A percentile compares a stretch with the other conserved stretches of the same genome.
Conservation (phyloP, 2,888 invertebrate species). For the Heliconius aoede region DNA sequence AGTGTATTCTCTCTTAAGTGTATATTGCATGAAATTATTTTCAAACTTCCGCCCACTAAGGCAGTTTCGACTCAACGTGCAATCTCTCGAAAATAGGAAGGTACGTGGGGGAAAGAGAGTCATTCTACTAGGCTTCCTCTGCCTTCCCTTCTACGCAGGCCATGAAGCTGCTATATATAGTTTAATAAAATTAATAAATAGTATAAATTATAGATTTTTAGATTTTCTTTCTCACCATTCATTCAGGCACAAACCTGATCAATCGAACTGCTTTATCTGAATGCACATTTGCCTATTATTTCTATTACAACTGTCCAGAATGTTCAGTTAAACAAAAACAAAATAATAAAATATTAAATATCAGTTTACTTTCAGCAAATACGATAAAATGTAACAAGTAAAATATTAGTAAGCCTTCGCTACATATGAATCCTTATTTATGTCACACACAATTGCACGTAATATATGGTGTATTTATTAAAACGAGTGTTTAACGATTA, state of each 20-base stretch:
- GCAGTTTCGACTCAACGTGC: no score
- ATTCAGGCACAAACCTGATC: not conserved
- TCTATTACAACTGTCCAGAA: not conserved
- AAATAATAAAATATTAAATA: slow-evolving; percentile 8
- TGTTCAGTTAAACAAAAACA: not conserved
- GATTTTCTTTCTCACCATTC: not conserved
- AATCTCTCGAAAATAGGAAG: no score
- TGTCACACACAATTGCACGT: slow-evolving; percentile 42
- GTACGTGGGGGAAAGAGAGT: no score
- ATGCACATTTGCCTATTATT: not conserved
- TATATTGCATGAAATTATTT: no score
- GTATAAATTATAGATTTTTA: no score
- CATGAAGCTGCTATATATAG: no score
- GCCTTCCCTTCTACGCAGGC: no score
- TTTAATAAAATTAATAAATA: no score
- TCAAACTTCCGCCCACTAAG: no score
- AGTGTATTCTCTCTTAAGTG: no score
- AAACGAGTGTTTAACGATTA: slow-evolving; percentile 72
- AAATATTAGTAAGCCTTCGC: slow-evolving; percentile 34
- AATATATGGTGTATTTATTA: slow-evolving; percentile 57
- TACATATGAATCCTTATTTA: slow-evolving; percentile 40
- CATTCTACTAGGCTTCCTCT: no score
- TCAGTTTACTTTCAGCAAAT: not conserved
- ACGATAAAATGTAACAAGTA: slow-evolving; percentile 24
- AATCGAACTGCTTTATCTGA: not conserved